phyloP scores from a whole-genome alignment of 2,888 invertebrate genomes.

The Blastobasis adustella region DNA sequence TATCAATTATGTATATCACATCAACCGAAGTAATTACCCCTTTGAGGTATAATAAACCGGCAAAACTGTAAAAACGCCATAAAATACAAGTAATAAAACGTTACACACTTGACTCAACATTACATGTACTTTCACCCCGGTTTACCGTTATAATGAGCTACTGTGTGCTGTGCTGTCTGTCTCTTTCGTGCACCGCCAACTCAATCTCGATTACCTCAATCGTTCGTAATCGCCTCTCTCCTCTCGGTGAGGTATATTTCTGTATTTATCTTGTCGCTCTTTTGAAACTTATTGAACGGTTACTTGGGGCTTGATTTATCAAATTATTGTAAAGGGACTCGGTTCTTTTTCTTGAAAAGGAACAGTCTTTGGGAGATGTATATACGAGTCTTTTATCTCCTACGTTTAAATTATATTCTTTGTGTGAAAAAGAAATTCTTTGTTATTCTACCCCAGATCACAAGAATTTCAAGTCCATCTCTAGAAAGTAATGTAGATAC shows the following conservation, averaged over 20 bases:
- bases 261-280: constrained; percentile 36
- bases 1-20: no score
- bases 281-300: constrained; percentile 41
- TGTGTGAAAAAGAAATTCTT: neutral
- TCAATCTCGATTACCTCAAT: constrained; percentile 41
- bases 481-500: no score
- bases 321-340: constrained; percentile 33
- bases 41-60: no score
- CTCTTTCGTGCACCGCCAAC: constrained; percentile 28
- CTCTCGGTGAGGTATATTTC: constrained; percentile 10
- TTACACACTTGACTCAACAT: constrained; percentile 27
- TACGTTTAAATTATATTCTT: neutral
- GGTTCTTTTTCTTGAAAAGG: neutral
- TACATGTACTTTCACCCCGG: constrained; percentile 62
- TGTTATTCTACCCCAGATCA: no score
- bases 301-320: constrained; percentile 38
- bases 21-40: no score
- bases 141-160: constrained; percentile 51
- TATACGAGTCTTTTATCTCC: no score
- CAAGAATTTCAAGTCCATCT: no score
- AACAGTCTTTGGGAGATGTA: no score
- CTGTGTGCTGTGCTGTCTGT: constrained; percentile 31
- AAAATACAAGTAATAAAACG: neutral
- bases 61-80: neutral
- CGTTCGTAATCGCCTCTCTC: constrained; percentile 31